Conservation (phyloP, 2,113 vertebrate species). For the Pluvianellus socialis region DNA sequence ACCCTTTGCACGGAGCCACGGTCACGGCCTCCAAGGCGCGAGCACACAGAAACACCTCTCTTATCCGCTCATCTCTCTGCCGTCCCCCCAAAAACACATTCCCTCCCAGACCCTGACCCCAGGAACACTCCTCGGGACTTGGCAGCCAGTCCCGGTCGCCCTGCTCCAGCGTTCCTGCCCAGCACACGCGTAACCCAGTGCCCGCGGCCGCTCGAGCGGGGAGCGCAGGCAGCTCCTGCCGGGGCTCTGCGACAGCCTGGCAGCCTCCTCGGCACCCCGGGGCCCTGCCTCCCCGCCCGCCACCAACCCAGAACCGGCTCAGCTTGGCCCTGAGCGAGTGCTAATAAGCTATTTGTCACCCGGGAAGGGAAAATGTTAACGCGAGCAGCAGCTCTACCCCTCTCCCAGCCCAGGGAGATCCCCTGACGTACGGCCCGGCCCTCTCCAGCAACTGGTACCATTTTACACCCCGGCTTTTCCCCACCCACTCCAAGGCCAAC, state of each 20-base stretch:
- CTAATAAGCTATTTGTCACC: not conserved
- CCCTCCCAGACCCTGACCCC: fast-evolving
- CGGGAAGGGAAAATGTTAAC: fast-evolving
- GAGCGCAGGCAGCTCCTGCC: not conserved
- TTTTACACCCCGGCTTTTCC: not conserved
- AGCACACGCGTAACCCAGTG: not conserved
- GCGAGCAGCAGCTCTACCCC: not conserved
- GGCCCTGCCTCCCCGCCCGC: not conserved
- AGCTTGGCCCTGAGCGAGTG: not conserved
- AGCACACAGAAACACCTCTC: not conserved
- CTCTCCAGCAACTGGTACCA: not conserved
- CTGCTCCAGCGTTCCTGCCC: fast-evolving
- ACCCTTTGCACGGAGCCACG: not conserved
- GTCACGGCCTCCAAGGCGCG: too few species aligned
- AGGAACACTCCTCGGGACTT: not conserved
- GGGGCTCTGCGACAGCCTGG: fast-evolving
- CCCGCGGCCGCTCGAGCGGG: fast-evolving
- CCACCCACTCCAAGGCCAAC: not conserved
- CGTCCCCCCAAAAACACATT: too few species aligned
- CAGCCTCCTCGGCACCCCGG: not conserved
- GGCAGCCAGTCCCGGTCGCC: fast-evolving
- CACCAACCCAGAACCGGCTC: not conserved
- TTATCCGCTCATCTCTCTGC: not conserved
- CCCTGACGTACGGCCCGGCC: fast-evolving
- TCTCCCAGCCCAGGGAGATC: not conserved